Percentiles rank a stretch among this genome's conserved stretches.
phyloP scores from a whole-genome alignment of 64 coral and sea anemone species.

The Anthopleura sola region DNA sequence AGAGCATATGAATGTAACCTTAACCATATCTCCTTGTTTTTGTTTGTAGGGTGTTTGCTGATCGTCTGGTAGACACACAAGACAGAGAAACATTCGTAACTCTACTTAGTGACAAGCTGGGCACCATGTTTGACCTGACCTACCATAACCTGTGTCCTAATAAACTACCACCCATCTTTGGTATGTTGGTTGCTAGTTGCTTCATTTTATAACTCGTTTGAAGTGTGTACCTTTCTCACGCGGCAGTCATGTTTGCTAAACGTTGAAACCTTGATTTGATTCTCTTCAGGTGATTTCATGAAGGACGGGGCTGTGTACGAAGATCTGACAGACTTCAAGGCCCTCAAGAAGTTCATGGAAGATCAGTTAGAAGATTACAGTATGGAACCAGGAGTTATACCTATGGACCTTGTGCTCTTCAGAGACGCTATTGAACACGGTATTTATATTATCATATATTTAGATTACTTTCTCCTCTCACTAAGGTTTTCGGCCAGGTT shows the following conservation, averaged over 20 bases:
- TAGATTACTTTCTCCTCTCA: no score
- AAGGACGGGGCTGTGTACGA: constrained; percentile 94
- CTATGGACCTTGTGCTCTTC: constrained; percentile 93
- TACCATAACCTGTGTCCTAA: constrained; percentile 97
- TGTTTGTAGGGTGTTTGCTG: constrained; percentile 87
- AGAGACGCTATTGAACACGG: constrained; percentile 98
- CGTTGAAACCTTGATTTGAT: not conserved
- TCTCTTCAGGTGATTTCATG: constrained; percentile 88
- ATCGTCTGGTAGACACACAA: constrained; percentile 74
- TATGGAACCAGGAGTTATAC: constrained; percentile 96
- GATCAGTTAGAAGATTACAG: constrained; percentile 97
- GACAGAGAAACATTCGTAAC: constrained; percentile 80
- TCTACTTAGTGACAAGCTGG: constrained; percentile 96
- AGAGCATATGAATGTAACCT: no score
- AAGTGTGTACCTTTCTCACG: not conserved
- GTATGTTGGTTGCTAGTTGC: constrained; percentile 23
- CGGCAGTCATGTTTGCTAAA: no score
- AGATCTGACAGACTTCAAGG: constrained; percentile 85
- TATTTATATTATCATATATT: constrained; percentile 17
- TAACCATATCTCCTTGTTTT: not conserved
- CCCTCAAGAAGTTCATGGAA: constrained; percentile 94
- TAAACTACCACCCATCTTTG: constrained; percentile 97
- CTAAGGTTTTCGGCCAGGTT: no score
- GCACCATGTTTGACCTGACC: constrained; percentile 94
- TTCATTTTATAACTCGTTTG: not conserved